phyloP scores from a whole-genome alignment of 1,140 invertebrate species.

The Nasonia longicornis region DNA sequence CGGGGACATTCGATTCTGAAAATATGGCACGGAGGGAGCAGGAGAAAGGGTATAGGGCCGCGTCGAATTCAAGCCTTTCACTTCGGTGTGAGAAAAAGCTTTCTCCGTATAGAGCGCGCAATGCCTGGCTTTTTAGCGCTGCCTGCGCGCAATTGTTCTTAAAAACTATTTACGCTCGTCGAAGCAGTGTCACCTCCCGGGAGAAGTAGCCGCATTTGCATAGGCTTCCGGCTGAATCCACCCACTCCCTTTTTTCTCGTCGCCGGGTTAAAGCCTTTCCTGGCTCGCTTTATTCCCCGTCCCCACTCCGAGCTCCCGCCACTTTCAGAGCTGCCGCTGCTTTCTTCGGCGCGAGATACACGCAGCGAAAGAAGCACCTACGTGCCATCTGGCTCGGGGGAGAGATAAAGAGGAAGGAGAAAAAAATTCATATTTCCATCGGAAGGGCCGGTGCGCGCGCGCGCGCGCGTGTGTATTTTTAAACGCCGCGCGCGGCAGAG shows the following conservation, averaged over 20 bases:
- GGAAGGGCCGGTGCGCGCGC: conserved; percentile 56
- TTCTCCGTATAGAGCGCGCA: neutral
- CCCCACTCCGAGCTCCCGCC: neutral
- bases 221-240: conserved; percentile 30
- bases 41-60: neutral
- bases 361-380: conserved; percentile 55
- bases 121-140: neutral
- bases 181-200: neutral
- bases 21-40: neutral
- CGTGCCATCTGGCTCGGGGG: conserved; percentile 58
- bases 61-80: conserved; percentile 21
- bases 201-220: conserved; percentile 14
- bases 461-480: conserved; percentile 52
- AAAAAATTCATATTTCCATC: conserved; percentile 62
- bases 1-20: conserved; percentile 29
- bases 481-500: conserved; percentile 42
- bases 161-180: neutral
- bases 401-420: conserved; percentile 55
- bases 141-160: neutral
- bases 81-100: neutral
- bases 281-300: conserved; percentile 50
- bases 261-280: conserved; percentile 37
- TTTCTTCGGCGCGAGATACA: conserved; percentile 51
- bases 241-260: conserved; percentile 44
- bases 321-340: conserved; percentile 45